Base-by-base conservation (phyloP, 2,797 vertebrate species). In the Phalloptychus januarius region DNA sequence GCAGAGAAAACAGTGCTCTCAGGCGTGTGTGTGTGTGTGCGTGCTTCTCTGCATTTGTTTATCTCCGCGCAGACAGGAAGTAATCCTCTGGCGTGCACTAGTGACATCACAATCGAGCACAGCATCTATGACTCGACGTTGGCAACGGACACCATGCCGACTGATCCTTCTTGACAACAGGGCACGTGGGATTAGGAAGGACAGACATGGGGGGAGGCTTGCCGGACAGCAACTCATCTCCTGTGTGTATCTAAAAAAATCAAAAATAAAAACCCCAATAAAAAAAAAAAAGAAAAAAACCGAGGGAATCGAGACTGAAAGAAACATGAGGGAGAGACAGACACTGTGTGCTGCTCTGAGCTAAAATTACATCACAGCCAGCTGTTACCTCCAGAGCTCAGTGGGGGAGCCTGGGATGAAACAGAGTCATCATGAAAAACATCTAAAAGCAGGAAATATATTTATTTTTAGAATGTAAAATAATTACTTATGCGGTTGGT, bases 91-190 rank as follows among this genome's bases (percentile, higher is more conserved):
- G 78, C 69, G 73, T 79, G 86, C 73, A 75, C 56, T 56, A 2
- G 77, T 80, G 86, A 86, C 61, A n/a, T 86, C 83, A 82, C 73
- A 75, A 76, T 91, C 80, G 82, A 88, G 79, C 85, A 78, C 46
- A 82, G 48, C 82, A 87, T 79, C 44, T 18, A 80, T 2, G 5
- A 36, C 0, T 56, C 5, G 3, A 79, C 48, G 75, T 79, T 82
- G 78, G 82, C 79, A 76, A 71, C 38, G 28, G 84, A 80, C 31
- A 23, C 74, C 25, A 40, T 71, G 89, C 80, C 54, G 15, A 85
- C 75, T 83, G 83, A 86, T 91, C 80, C 81, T 74, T 74, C 89
- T 23, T 8, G 11, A 83, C 89, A 91, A 83, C 84, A 75, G 69
- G 36, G 46, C 36, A 38, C 16, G 54, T 28, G 65, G 84, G 86